A percentile compares a stretch with the other conserved stretches of the same genome.
These are phyloP conservation scores for Ciconia nigra DNA, from an alignment of 2,797 vertebrate genomes.

Conservation along the genomic window DNA sequence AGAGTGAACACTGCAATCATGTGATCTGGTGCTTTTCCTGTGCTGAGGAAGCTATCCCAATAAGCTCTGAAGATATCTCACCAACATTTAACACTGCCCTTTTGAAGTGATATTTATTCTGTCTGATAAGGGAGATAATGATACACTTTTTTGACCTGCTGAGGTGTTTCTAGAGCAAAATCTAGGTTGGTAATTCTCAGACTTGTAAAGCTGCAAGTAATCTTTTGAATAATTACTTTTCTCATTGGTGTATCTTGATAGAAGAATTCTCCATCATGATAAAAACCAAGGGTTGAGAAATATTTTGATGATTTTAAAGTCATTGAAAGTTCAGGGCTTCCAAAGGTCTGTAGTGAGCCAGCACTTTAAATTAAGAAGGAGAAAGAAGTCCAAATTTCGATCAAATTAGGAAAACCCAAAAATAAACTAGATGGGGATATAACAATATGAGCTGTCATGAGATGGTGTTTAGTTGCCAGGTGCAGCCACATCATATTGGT, in stretches of 20 bases:
- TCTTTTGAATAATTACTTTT: background rate
- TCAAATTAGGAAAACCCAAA: background rate
- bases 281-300: background rate
- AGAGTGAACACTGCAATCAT: background rate
- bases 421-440: background rate
- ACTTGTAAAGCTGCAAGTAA: background rate
- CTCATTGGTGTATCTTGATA: background rate
- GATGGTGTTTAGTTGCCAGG: background rate
- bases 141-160: background rate
- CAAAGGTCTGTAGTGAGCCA: background rate
- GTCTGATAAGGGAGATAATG: background rate
- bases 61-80: background rate
- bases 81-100: background rate
- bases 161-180: background rate
- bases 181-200: background rate
- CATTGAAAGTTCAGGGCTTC: background rate
- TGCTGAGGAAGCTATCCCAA: background rate
- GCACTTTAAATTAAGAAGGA: slow-evolving; percentile 7
- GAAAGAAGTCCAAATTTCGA: background rate
- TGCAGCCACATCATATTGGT: background rate
- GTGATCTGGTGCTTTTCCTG: background rate
- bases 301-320: background rate
- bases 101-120: background rate
- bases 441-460: background rate
- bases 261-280: background rate